Conservation (phyloP, 1,140 invertebrate species). For the Apis florea region DNA sequence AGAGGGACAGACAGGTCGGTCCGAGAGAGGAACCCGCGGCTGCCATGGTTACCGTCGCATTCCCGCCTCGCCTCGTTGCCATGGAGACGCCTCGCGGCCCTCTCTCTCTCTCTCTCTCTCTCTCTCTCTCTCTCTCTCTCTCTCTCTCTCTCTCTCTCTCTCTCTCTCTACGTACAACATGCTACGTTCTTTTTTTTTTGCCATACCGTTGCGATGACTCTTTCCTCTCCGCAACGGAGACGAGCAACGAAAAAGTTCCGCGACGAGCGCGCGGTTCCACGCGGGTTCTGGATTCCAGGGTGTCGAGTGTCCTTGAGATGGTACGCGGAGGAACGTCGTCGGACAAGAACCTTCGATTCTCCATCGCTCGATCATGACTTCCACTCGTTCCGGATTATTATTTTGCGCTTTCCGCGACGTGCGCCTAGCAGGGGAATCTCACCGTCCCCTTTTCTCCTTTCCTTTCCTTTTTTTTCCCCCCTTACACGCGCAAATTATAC, state of each 20-base stretch:
- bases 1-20: conserved; percentile 77
- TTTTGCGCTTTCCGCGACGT: conserved; percentile 33
- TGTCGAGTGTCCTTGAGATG: conserved; percentile 68
- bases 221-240: conserved; percentile 6
- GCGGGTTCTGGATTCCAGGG: conserved; percentile 63
- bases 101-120: conserved; percentile 37
- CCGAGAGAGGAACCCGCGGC: conserved; percentile 75
- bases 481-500: background rate
- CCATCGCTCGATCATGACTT: conserved; percentile 55
- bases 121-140: too few relatives aligned
- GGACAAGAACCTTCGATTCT: conserved; percentile 51
- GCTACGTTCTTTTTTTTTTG: too few relatives aligned
- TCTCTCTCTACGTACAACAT: too few relatives aligned
- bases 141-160: conserved; percentile 48
- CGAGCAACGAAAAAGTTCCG: conserved; percentile 42
- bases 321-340: conserved; percentile 66
- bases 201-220: conserved; percentile 7
- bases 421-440: too few relatives aligned
- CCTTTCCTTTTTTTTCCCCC: background rate
- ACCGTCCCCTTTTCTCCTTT: background rate
- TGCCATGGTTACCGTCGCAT: conserved; percentile 81
- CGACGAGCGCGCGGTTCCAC: conserved; percentile 38
- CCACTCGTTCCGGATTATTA: conserved; percentile 57
- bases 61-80: conserved; percentile 80
- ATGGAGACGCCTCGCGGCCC: conserved; percentile 72